Evolutionary conservation across 2,113 vertebrate genomes (phyloP).

Genomic region (Silurus asotus): DNA sequence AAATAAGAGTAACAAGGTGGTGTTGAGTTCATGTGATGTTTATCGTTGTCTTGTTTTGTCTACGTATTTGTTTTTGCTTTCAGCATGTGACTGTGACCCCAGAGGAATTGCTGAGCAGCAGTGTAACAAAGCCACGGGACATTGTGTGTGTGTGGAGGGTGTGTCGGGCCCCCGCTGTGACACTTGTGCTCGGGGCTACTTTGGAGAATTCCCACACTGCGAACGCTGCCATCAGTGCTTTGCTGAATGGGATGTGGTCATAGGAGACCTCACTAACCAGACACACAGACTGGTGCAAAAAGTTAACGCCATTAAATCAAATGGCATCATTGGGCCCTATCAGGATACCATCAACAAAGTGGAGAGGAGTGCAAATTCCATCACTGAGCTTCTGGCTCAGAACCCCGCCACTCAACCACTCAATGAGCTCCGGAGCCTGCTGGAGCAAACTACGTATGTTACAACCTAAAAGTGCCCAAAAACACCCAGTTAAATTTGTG

Average conservation of each 20-base stretch:
- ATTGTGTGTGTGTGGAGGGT: constrained; percentile 85
- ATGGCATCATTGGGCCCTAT: constrained; percentile 86
- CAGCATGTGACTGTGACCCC: constrained; percentile 92
- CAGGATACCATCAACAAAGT: constrained; percentile 76
- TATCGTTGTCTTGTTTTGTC: neutral
- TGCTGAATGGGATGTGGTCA: constrained; percentile 82
- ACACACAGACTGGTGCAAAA: constrained; percentile 87
- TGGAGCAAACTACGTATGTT: constrained; percentile 90
- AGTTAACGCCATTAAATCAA: constrained; percentile 84
- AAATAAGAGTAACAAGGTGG: neutral
- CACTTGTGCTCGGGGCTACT: constrained; percentile 86
- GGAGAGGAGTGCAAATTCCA: constrained; percentile 80
- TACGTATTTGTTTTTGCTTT: constrained; percentile 41
- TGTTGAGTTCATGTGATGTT: neutral
- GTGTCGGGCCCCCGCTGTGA: constrained; percentile 84
- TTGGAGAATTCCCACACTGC: constrained; percentile 86
- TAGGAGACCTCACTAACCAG: constrained; percentile 84
- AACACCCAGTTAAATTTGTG: neutral
- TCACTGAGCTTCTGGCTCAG: constrained; percentile 79
- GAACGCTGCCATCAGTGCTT: constrained; percentile 92
- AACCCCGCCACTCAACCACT: constrained; percentile 88
- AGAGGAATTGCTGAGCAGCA: constrained; percentile 80
- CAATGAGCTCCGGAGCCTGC: constrained; percentile 83
- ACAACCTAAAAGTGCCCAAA: neutral
- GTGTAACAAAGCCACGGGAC: constrained; percentile 82